Evolutionary conservation across 2,888 invertebrate species (phyloP).

Genomic region (Proisotoma minuta): DNA sequence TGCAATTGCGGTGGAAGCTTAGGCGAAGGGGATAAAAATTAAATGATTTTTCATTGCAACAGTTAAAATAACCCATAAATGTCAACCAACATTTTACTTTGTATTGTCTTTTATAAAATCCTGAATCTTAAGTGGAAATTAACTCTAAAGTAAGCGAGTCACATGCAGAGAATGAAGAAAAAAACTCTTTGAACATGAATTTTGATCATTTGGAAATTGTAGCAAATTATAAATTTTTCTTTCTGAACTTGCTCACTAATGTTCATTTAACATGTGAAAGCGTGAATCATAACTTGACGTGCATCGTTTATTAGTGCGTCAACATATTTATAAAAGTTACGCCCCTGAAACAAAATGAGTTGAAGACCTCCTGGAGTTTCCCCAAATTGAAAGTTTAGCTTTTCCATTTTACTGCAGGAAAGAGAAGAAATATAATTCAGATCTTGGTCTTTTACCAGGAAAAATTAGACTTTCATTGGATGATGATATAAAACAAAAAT

Average conservation of each 20-base stretch:
- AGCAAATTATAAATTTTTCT: too few species aligned
- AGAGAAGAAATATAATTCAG: neutral
- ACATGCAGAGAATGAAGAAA: too few species aligned
- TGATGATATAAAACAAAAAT: slow-evolving; percentile 10
- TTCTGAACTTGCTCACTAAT: too few species aligned
- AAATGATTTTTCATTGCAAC: too few species aligned
- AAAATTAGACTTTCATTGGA: slow-evolving; percentile 6
- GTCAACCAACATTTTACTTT: too few species aligned
- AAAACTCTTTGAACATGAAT: too few species aligned
- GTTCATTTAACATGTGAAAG: too few species aligned
- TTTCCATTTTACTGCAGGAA: neutral
- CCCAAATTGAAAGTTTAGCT: slow-evolving; percentile 27
- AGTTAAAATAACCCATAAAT: too few species aligned
- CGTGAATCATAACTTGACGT: neutral
- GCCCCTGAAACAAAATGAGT: slow-evolving; percentile 14
- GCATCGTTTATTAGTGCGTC: neutral
- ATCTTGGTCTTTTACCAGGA: neutral
- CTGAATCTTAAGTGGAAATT: slow-evolving; percentile 13
- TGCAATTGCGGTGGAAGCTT: too few species aligned
- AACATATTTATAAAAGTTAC: neutral
- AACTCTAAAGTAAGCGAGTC: too few species aligned
- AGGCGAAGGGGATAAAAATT: too few species aligned
- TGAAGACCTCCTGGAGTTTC: slow-evolving; percentile 21
- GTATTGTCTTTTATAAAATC: neutral
- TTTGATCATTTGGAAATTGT: too few species aligned